Conservation (phyloP, 2,113 vertebrate genomes). For the Eptesicus fuscus region DNA sequence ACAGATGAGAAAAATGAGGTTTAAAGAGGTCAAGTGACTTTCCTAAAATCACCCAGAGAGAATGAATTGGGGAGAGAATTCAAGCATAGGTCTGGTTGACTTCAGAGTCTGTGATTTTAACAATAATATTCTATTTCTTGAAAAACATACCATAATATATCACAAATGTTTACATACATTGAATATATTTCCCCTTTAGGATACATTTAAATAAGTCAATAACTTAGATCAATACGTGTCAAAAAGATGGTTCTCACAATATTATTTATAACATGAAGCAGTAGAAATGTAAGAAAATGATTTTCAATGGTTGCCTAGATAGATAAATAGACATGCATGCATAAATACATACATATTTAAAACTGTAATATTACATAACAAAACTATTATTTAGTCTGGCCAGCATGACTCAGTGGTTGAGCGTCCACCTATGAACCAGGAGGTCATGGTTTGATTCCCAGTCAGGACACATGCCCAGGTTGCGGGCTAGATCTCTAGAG, state of each 20-base stretch:
- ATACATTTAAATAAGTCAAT: background rate
- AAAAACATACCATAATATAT: background rate
- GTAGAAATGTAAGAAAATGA: background rate
- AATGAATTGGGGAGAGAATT: background rate
- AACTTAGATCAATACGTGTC: background rate
- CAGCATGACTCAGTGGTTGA: too few species aligned
- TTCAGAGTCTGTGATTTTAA: background rate
- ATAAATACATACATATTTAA: background rate
- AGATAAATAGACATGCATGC: background rate
- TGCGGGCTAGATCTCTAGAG: too few species aligned
- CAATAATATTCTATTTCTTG: background rate
- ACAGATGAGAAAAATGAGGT: background rate
- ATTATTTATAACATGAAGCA: background rate
- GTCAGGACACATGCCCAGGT: too few species aligned
- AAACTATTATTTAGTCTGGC: background rate
- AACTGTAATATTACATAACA: background rate
- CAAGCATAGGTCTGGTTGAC: background rate
- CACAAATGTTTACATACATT: background rate
- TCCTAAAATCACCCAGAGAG: background rate
- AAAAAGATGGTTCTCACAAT: background rate
- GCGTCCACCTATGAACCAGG: too few species aligned
- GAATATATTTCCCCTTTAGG: background rate
- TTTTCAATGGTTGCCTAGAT: background rate
- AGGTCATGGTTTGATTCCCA: too few species aligned
- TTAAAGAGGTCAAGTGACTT: background rate